These are phyloP conservation scores for Stichodactyla helianthus DNA, from an alignment of 64 coral and sea anemone species.

Conservation along the genomic window DNA sequence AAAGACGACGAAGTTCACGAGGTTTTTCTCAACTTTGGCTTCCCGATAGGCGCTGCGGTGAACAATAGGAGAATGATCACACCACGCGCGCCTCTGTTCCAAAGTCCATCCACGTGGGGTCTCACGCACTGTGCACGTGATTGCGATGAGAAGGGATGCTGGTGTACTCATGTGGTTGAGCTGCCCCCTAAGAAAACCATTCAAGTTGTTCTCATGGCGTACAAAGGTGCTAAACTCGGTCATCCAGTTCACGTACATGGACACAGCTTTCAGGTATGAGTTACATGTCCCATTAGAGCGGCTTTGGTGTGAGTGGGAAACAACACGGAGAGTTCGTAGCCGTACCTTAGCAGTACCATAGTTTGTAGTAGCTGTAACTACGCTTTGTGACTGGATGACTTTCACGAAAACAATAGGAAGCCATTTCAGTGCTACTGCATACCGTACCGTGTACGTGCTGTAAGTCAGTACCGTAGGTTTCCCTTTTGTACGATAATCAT, in stretches of 20 bases:
- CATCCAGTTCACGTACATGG: conserved; percentile 70
- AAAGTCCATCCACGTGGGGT: conserved; percentile 37
- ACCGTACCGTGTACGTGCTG: too few relatives aligned
- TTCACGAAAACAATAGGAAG: too few relatives aligned
- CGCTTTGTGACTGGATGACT: too few relatives aligned
- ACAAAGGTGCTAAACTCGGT: neutral
- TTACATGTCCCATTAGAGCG: neutral
- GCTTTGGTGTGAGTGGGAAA: too few relatives aligned
- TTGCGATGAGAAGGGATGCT: conserved; percentile 32
- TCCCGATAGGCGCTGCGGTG: conserved; percentile 13
- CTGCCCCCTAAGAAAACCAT: conserved; percentile 46
- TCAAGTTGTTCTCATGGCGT: conserved; percentile 43
- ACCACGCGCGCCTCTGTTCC: conserved; percentile 34
- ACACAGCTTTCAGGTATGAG: conserved; percentile 43
- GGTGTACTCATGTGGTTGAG: conserved; percentile 44
- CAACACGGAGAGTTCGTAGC: too few relatives aligned
- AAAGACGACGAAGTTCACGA: conserved; percentile 35
- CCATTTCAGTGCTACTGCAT: too few relatives aligned
- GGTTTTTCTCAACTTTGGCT: conserved; percentile 40
- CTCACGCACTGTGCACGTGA: conserved; percentile 23
- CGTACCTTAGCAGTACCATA: neutral
- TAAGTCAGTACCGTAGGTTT: too few relatives aligned
- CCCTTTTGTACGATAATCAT: too few relatives aligned
- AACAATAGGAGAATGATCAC: conserved; percentile 5
- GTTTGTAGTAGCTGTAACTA: too few relatives aligned